Evolutionary conservation across 30 jellyfish, hydroid and myxozoan species (phyloP).

Genomic region (Aurelia aurita): DNA sequence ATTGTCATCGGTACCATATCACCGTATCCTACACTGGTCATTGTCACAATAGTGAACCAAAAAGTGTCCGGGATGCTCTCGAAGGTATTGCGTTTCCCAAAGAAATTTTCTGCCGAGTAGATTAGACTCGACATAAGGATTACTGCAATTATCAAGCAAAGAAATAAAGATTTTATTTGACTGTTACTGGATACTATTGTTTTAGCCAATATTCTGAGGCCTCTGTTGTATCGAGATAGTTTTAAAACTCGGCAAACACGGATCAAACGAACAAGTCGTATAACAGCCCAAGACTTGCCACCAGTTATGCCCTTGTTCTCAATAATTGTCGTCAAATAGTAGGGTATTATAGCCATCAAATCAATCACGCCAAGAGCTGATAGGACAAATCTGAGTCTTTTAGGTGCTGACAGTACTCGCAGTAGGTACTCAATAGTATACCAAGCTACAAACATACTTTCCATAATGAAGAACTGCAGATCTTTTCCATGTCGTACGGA

Average conservation of each 20-base stretch:
- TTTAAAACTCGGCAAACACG: conserved; percentile 56
- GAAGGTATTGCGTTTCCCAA: conserved; percentile 1
- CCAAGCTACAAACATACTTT: conserved; percentile 61
- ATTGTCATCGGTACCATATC: conserved; percentile 71
- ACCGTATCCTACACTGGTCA: conserved; percentile 83
- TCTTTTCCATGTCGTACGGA: neutral
- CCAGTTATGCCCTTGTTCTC: conserved; percentile 2
- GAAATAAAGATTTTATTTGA: conserved; percentile 54
- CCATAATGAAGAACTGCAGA: conserved; percentile 40
- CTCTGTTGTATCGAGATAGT: conserved; percentile 70
- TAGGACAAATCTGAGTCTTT: conserved; percentile 24
- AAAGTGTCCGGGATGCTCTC: conserved; percentile 70
- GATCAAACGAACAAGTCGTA: conserved; percentile 60
- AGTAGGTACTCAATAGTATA: conserved; percentile 55
- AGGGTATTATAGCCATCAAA: conserved; percentile 53
- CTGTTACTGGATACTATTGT: conserved; percentile 42
- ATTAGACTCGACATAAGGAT: conserved; percentile 55
- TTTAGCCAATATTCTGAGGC: conserved; percentile 59
- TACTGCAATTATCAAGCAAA: conserved; percentile 57
- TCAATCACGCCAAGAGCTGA: conserved; percentile 71
- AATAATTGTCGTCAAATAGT: conserved; percentile 12
- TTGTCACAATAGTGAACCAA: conserved; percentile 75
- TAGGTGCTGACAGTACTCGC: conserved; percentile 62
- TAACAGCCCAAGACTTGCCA: conserved; percentile 41
- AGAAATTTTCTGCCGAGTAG: conserved; percentile 47